Conservation (phyloP, 2,113 vertebrate species). For the Hystrix cristata region DNA sequence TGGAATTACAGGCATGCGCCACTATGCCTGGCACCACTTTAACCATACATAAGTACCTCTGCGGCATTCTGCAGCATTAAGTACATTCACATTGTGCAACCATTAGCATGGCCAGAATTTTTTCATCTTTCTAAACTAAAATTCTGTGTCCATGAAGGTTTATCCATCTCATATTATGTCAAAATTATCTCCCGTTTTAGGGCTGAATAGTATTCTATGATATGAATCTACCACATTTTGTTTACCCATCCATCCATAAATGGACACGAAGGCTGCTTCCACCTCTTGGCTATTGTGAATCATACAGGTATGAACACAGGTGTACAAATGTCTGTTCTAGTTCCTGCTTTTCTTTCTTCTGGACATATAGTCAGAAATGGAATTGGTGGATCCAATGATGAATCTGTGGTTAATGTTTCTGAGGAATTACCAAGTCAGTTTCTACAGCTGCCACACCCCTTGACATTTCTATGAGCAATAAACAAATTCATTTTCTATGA, state of each 20-base stretch:
- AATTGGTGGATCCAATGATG: neutral
- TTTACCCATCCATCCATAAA: neutral
- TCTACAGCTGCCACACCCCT: neutral
- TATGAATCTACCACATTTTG: neutral
- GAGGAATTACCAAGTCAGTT: neutral
- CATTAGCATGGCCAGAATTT: neutral
- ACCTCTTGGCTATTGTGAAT: neutral
- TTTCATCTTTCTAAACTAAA: neutral
- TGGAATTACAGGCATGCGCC: neutral
- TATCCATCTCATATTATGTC: neutral
- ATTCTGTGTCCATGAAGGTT: neutral
- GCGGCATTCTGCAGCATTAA: no score
- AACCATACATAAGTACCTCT: neutral
- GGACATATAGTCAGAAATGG: neutral
- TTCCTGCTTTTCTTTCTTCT: neutral
- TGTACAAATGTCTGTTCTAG: neutral
- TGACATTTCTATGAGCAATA: neutral
- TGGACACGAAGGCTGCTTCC: neutral
- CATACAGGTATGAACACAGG: neutral
- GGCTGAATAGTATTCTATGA: neutral
- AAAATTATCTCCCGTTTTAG: neutral
- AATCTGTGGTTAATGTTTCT: neutral
- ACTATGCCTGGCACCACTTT: neutral
- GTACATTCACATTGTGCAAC: neutral
- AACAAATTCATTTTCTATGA: neutral